Conservation (phyloP, 2,797 vertebrate genomes). For the Spondyliosoma cantharus region DNA sequence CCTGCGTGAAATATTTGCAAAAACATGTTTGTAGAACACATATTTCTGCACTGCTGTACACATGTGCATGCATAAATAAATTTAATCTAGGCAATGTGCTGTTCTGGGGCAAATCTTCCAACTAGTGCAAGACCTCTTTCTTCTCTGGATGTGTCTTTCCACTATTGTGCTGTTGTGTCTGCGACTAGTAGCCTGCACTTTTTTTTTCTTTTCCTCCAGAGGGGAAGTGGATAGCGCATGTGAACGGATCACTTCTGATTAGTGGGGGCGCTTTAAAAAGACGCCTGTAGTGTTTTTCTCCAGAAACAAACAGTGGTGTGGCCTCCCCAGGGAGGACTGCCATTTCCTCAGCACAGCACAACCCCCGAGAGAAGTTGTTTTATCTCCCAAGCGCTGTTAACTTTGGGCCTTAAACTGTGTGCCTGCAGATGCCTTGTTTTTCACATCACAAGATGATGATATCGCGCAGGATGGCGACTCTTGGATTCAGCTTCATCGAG, state of each 20-base stretch:
- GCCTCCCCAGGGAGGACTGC: conserved; percentile 73
- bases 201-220: conserved; percentile 32
- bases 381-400: conserved; percentile 78
- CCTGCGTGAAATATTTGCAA: conserved; percentile 36
- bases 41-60: conserved; percentile 16
- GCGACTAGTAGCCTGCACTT: conserved; percentile 40
- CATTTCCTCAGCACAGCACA: conserved; percentile 69
- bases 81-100: neutral
- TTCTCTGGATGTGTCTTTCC: conserved; percentile 58
- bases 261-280: conserved; percentile 71
- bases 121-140: conserved; percentile 19
- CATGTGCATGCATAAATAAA: conserved; percentile 15
- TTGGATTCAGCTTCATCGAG: conserved; percentile 62
- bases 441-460: conserved; percentile 60
- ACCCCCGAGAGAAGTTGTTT: conserved; percentile 67
- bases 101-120: conserved; percentile 15
- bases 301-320: conserved; percentile 80
- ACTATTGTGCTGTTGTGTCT: conserved; percentile 56
- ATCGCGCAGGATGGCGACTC: conserved; percentile 44
- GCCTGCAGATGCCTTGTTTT: conserved; percentile 64
- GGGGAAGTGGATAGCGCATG: conserved; percentile 70
- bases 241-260: conserved; percentile 82
- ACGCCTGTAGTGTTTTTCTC: conserved; percentile 72
- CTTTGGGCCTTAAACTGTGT: conserved; percentile 69
- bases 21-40: neutral